A percentile compares a stretch with the other conserved stretches of the same genome.
Evolutionary conservation across 2,888 invertebrate species (phyloP).

Genomic region (Monopis laevigella): DNA sequence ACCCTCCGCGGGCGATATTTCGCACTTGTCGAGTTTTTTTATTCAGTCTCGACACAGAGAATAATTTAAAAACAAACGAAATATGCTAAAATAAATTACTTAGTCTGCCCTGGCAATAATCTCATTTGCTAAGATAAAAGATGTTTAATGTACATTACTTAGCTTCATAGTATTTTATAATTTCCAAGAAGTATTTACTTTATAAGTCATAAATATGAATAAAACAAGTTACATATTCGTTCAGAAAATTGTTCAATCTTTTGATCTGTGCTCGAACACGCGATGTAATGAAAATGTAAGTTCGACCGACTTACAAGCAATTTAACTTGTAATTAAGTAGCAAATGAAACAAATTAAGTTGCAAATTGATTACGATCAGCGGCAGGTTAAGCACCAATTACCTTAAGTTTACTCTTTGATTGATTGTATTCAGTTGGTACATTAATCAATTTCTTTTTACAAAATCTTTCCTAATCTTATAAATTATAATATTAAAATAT

Average conservation of each 20-base stretch:
- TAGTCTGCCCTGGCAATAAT: too few relatives aligned
- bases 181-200: not conserved
- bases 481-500: too few relatives aligned
- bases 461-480: too few relatives aligned
- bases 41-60: too few relatives aligned
- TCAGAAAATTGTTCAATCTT: slow-evolving; percentile 2
- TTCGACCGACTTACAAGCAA: slow-evolving; percentile 8
- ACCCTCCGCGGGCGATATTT: too few relatives aligned
- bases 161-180: too few relatives aligned
- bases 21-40: too few relatives aligned
- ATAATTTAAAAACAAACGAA: too few relatives aligned
- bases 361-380: slow-evolving; percentile 10
- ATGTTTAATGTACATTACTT: too few relatives aligned
- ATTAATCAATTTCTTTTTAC: slow-evolving; percentile 5
- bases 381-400: slow-evolving; percentile 9
- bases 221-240: not conserved
- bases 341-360: slow-evolving; percentile 10
- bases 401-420: slow-evolving; percentile 6
- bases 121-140: too few relatives aligned
- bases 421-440: slow-evolving; percentile 1
- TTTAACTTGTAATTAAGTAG: slow-evolving; percentile 10
- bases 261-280: slow-evolving; percentile 6
- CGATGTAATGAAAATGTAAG: slow-evolving; percentile 8
- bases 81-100: too few relatives aligned
- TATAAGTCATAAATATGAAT: not conserved